Evolutionary conservation across 2,113 vertebrate species (phyloP).

Genomic region (Mungos mungo): DNA sequence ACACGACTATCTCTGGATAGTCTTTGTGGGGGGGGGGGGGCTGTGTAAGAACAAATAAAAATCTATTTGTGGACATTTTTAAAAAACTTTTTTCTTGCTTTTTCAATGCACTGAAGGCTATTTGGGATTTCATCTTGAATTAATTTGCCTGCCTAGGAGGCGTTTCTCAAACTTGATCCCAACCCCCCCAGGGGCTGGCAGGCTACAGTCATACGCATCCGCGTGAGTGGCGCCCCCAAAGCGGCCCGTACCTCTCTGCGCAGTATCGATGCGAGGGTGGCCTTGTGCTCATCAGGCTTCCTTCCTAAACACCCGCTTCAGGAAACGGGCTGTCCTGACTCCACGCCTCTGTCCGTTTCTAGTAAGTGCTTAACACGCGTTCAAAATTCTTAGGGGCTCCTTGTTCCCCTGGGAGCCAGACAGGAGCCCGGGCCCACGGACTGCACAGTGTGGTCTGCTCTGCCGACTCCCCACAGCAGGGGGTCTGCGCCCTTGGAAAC

Average conservation of each 20-base stretch:
- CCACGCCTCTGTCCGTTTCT: background rate
- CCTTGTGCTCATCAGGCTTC: background rate
- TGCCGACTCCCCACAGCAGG: fast-evolving
- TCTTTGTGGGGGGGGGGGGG: background rate
- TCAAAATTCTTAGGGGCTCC: background rate
- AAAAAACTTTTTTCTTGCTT: background rate
- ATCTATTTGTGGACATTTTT: background rate
- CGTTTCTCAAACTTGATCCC: background rate
- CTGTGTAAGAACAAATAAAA: too few relatives aligned
- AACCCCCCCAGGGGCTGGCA: fast-evolving
- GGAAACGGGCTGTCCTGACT: background rate
- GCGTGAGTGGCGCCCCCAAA: fast-evolving
- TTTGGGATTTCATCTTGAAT: background rate
- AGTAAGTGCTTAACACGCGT: fast-evolving
- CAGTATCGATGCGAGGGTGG: too few relatives aligned
- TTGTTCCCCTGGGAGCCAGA: background rate
- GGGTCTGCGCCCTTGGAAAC: too few relatives aligned
- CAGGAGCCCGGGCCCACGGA: fast-evolving
- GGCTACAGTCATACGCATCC: fast-evolving
- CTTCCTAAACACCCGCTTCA: too few relatives aligned
- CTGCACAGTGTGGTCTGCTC: fast-evolving
- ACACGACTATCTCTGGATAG: fast-evolving
- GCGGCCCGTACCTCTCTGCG: fast-evolving
- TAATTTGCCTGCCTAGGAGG: background rate
- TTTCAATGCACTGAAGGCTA: background rate